These are phyloP conservation scores for Prunella strophiata DNA, from an alignment of 2,797 vertebrate species.

Conservation along the genomic window DNA sequence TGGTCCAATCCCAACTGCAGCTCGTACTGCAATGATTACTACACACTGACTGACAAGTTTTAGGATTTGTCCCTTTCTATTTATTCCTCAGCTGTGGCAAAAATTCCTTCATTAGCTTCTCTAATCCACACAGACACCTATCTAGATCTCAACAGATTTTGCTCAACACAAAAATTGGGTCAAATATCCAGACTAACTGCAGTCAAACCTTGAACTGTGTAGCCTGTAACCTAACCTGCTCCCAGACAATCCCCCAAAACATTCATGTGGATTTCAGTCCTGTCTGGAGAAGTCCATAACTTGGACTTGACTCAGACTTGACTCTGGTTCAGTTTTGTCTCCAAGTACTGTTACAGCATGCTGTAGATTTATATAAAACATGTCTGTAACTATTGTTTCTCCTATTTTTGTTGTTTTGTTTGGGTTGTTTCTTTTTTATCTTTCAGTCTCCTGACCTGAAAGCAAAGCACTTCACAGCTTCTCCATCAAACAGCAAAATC, in stretches of 20 bases:
- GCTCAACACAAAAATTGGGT: not conserved
- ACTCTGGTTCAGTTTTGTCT: not conserved
- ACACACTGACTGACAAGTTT: not conserved
- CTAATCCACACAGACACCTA: rapidly evolving
- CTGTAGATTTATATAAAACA: not conserved
- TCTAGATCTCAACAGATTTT: not conserved
- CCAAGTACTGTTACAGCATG: not conserved
- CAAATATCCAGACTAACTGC: not conserved
- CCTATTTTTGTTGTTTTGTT: not conserved
- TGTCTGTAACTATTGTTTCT: not conserved
- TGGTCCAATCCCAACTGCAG: not conserved
- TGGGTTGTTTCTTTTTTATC: not conserved
- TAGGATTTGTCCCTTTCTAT: not conserved
- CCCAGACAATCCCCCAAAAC: not conserved
- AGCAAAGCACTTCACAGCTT: slow-evolving; percentile 15
- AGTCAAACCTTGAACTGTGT: not conserved
- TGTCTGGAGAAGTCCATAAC: not conserved
- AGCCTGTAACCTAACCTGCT: not conserved
- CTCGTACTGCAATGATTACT: not conserved
- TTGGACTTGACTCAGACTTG: not conserved
- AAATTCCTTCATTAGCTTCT: not conserved
- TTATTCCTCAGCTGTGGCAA: not conserved
- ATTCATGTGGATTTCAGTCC: not conserved
- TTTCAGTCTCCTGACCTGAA: not conserved
- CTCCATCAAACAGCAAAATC: not conserved